These are phyloP conservation scores for Lepilemur ruficaudatus DNA, from an alignment of 2,797 vertebrate species.

Conservation along the genomic window DNA sequence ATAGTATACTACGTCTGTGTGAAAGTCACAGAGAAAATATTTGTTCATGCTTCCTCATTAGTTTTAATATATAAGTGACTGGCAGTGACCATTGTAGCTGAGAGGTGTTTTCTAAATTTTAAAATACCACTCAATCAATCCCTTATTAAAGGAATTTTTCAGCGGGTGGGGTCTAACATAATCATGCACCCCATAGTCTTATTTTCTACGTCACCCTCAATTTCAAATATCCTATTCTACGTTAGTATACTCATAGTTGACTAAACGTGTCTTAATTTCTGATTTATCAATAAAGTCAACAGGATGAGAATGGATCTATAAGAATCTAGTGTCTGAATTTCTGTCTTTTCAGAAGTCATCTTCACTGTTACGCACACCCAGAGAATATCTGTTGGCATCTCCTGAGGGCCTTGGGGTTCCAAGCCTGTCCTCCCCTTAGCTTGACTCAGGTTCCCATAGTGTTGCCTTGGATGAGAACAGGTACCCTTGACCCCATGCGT, in stretches of 20 bases:
- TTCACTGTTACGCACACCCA: fast-evolving
- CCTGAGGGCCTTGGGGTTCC: fast-evolving
- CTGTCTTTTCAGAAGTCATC: neutral
- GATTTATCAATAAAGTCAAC: neutral
- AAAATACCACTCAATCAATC: neutral
- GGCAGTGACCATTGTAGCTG: neutral
- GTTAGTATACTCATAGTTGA: neutral
- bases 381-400: too few relatives aligned
- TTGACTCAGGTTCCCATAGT: neutral
- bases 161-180: neutral
- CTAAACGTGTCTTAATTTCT: neutral
- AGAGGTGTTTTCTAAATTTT: neutral
- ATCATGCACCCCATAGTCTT: neutral
- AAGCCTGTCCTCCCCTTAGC: neutral
- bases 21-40: neutral
- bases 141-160: neutral
- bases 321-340: neutral
- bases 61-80: neutral
- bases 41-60: neutral
- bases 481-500: neutral
- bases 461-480: neutral
- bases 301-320: neutral
- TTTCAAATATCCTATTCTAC: neutral
- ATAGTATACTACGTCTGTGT: fast-evolving
- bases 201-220: neutral